Evolutionary conservation across 2,113 vertebrate species (phyloP), one percentile per base, ranked within the genome.

Genomic region (Thomomys bottae): DNA sequence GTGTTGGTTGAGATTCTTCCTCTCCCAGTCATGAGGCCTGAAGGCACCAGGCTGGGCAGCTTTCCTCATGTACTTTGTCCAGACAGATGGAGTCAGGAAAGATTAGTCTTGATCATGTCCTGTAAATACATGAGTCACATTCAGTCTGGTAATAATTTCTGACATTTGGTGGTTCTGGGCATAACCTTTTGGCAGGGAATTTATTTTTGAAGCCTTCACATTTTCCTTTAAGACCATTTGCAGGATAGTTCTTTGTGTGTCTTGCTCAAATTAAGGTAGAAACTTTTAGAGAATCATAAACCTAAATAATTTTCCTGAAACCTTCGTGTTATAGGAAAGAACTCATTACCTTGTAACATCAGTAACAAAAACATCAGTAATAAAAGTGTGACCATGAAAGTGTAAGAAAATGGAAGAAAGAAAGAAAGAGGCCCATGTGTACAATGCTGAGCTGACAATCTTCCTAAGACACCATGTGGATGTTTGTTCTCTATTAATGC

Each of bases 71-170:
- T 23, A 57, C 84, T 94, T 8, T 95, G 89, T 96, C 92, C 90
- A 94, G 94, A 96, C 92, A 97, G 87, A 96, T 78, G 94, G 82
- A 96, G 89, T 94, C 93, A 95, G 94, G 92, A 95, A 96, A 83
- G 94, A 96, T 96, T 95, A 97, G 81, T 75, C 95, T 63, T 95
- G 82, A 84, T 94, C 73, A 89, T 93, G 82, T 70, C 72, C 21
- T 66, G 88, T 95, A 57, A 82, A 91, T 72, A 94, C 82, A 54
- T 95, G 80, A 96, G 96, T 96, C 94, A 93, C 1, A 15, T 2
- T 2, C 11, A 81, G 68, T 45, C 83, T 87, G 85, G 83, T 94
- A 90, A 96, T 97, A 71, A 95, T 82, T 96, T 93, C 87, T 97
- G 94, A 96, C 89, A 82, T 90, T 42, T 96, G 92, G 97, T 87